Evolutionary conservation across 2,888 invertebrate genomes (phyloP), one percentile per base, ranked within the genome.

Genomic region (Tinea trinotella): DNA sequence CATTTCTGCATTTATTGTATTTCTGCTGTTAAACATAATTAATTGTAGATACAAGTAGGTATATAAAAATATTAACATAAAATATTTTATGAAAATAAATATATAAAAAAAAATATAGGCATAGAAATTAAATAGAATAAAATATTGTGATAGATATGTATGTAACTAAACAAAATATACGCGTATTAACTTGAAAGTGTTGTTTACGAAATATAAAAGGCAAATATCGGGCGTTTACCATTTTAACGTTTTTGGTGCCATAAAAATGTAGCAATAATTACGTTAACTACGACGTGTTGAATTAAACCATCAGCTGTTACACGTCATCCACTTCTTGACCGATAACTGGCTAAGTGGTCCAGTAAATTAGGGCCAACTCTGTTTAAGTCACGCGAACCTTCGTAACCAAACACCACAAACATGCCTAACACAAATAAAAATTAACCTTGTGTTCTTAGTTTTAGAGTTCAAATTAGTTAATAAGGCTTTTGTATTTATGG

Each of bases 321-420:
- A 24, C 56, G 52, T 54, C 60, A 59, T 61, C 61, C 61, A 63
- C 71, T 69, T 71, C 71, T 69, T 71, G 69, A 59, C 63, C 72
- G 71, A 77, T 79, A 79, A 77, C 76, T 74, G 75, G 70, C 68
- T 77, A 78, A 79, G 76, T 75, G 74, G 69, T 59, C 62, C 62
- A 62, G 62, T 64, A 68, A 74, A 72, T 70, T 72, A 68, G 71
- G 71, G 66, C 64, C 66, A 61, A 64, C 57, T 15, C 40, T 65
- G 68, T 61, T 61, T 65, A 58, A 64, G 79, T 79, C 81, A 81
- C 81, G 80, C 81, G 74, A 81, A 62, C 53, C 40, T 18, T 46
- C 19, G 50, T 15, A 13, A n/a, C 7, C 6, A 40, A 40, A 12
- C 2, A 3, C 18, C 19, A 19, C 46, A 5, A 6, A 6, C 13